Evolutionary conservation across 2,797 vertebrate species (phyloP), one percentile per base, ranked within the genome.

Genomic region (Natrix natrix): DNA sequence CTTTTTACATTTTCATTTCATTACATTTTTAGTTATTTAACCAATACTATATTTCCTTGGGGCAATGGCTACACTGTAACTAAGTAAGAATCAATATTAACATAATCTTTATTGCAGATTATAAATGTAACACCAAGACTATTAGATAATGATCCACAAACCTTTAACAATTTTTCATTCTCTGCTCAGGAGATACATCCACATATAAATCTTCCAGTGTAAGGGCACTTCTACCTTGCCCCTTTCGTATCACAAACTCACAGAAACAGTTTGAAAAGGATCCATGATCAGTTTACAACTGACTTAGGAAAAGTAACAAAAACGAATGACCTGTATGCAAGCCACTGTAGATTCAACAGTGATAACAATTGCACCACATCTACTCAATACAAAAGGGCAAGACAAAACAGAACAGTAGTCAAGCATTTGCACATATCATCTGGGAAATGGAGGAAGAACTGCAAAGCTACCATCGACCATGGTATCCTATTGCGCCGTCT

Each of bases 81-180:
- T 59, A 90, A 74, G 37, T 20, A 88, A 61, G 92, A 93, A 93
- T 17, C 54, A 88, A 88, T 55, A 91, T 88, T 78, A 91, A 16
- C 28, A 78, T 28, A 91, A 91, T 69, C 20, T 10, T 93, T 28
- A 60, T 66, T 56, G 8, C 37, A 69, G 56, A 16, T 61, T 91
- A 37, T 55, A 90, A 69, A 87, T 11, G 32, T 28, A 63, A n/a
- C 63, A 28, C n/a, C 57, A 83, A 43, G 55, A 32, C 87, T 89
- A 43, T 63, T 89, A 86, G n/a, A 63, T 57, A 55, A n/a, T 89
- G 24, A 56, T 43, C 52, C 22, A n/a, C 14, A 28, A 56, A 91
- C n/a, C 10, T 83, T 91, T 93, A 88, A 32, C 16, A 86, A 20
- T 37, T 57, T 61, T 86, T 88, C 86, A 91, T 14, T 83, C 43